A percentile compares a stretch with the other conserved stretches of the same genome.
Conservation (phyloP, 2,797 vertebrate genomes). For the Myotis myotis region DNA sequence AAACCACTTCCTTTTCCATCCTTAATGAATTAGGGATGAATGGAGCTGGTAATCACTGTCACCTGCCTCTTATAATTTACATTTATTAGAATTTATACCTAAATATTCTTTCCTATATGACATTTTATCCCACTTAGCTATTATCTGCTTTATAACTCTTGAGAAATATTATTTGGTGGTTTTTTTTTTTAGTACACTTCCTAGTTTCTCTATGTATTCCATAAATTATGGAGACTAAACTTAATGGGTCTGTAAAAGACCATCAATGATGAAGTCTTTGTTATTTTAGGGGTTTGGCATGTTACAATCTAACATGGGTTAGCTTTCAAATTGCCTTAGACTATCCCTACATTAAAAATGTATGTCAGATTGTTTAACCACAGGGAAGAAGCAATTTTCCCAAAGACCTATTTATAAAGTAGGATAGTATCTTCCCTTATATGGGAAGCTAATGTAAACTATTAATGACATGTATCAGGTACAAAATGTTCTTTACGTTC, state of each 20-base stretch:
- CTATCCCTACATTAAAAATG: constrained; percentile 67
- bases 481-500: constrained; percentile 35
- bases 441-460: constrained; percentile 41
- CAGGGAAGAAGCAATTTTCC: constrained; percentile 59
- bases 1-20: constrained; percentile 60
- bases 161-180: neutral
- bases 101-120: neutral
- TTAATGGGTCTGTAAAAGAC: constrained; percentile 26
- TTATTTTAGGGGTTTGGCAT: constrained; percentile 10
- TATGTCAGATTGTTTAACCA: constrained; percentile 60
- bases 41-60: constrained; percentile 44
- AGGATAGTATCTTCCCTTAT: constrained; percentile 36
- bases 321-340: constrained; percentile 56
- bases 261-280: neutral
- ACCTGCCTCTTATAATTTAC: constrained; percentile 27
- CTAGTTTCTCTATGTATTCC: neutral
- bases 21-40: constrained; percentile 51
- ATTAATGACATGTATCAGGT: constrained; percentile 55
- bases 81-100: constrained; percentile 10
- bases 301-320: constrained; percentile 4
- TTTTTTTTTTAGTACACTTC: neutral
- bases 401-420: constrained; percentile 66
- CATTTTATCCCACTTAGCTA: constrained; percentile 17
- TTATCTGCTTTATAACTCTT: constrained; percentile 39
- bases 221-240: constrained; percentile 28